Evolutionary conservation across 2,113 vertebrate species (phyloP).

Genomic region (Phylloscopus trochilus): DNA sequence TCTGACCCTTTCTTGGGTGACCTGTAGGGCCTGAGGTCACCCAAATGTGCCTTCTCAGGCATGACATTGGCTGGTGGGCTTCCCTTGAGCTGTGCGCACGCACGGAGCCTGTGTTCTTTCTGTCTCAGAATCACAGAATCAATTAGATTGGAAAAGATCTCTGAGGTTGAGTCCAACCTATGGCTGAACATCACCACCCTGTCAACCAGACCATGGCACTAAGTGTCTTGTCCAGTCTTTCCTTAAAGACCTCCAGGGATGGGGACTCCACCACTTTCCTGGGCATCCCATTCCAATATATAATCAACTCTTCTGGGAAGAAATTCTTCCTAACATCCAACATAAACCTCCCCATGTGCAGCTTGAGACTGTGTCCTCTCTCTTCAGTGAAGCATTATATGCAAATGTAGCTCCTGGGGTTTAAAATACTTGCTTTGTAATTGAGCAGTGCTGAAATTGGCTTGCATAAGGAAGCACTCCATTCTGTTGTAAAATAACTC

Average conservation of each 20-base stretch:
- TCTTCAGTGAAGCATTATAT: not conserved
- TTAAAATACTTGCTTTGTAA: not conserved
- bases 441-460: not conserved
- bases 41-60: not conserved
- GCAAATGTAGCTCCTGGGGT: rapidly evolving
- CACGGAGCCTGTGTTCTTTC: rapidly evolving
- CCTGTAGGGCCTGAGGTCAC: not conserved
- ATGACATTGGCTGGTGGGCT: rapidly evolving
- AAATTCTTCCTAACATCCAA: not conserved
- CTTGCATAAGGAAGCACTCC: rapidly evolving
- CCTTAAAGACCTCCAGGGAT: not conserved
- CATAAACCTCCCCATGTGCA: not conserved
- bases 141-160: not conserved
- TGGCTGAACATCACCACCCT: not conserved
- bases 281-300: not conserved
- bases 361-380: not conserved
- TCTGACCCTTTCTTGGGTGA: rapidly evolving
- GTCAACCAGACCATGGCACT: not conserved
- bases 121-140: not conserved
- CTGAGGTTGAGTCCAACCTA: not conserved
- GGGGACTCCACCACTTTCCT: not conserved
- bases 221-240: rapidly evolving
- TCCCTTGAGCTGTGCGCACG: not conserved
- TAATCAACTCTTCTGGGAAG: not conserved
- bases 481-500: not conserved